These are phyloP conservation scores for Diarsia mendica DNA, from an alignment of 2,888 invertebrate species.

Conservation along the genomic window DNA sequence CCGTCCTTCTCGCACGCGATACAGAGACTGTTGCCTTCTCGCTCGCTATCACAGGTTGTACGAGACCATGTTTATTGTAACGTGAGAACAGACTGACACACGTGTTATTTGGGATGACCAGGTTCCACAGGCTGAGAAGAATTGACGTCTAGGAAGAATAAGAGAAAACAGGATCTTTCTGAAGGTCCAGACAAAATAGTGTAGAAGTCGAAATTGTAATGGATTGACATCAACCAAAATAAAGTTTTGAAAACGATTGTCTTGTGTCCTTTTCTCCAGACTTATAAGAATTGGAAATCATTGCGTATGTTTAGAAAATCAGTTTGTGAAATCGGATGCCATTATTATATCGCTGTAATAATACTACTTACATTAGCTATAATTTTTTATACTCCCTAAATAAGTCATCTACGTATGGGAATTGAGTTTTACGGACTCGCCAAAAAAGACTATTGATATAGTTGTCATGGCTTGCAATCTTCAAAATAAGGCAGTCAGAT, in stretches of 20 bases:
- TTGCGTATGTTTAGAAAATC: neutral
- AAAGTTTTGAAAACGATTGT: neutral
- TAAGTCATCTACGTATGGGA: too few relatives aligned
- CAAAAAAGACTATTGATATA: neutral
- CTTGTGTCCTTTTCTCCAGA: neutral
- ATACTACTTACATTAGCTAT: too few relatives aligned
- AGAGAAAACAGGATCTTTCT: neutral
- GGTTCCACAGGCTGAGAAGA: conserved; percentile 53
- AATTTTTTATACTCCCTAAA: too few relatives aligned
- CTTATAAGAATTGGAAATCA: neutral
- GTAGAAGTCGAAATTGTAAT: neutral
- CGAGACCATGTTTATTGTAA: conserved; percentile 74
- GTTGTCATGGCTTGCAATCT: neutral
- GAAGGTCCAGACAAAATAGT: neutral
- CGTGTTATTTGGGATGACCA: conserved; percentile 58
- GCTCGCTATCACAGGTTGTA: conserved; percentile 61
- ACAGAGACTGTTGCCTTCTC: conserved; percentile 65
- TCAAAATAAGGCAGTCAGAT: neutral
- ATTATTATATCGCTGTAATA: neutral
- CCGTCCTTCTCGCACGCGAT: conserved; percentile 64
- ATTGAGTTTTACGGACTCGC: too few relatives aligned
- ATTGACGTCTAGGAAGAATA: neutral
- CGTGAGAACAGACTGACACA: conserved; percentile 68
- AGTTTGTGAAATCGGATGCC: neutral
- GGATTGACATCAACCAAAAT: neutral